Evolutionary conservation across 2,797 vertebrate genomes (phyloP), one percentile per base, ranked within the genome.

Genomic region (Betta splendens): DNA sequence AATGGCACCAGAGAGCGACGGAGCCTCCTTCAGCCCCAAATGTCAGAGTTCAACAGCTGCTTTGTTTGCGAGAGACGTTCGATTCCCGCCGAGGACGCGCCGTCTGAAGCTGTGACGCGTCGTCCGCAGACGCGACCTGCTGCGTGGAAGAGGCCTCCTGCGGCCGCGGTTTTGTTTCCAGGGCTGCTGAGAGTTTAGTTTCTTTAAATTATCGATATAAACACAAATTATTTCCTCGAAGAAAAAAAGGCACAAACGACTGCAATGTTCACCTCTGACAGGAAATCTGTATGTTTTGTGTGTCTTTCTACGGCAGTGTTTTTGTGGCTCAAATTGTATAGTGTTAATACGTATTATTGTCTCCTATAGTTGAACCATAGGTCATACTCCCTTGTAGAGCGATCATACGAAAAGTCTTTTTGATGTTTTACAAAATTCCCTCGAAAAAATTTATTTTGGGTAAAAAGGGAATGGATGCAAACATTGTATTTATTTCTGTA

Each of bases 301-400:
- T 95, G 95, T 99, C 96, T 95, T 97, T 96, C 92, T 94, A 94
- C 95, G 87, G 91, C 93, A 90, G 94, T 98, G 96, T 98, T 92
- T 86, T 94, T 95, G 96, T 98, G 96, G 92, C 93, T 95, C 95
- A 93, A 86, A 91, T 92, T 94, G 96, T 99, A 96, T 93, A 95
- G 96, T 98, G 96, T 98, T 96, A 93, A 93, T 95, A 94, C 93
- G 95, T 98, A 95, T 95, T 92, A 85, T 89, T 91, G 95, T 97
- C 93, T 92, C 85, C 87, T 91, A 89, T 96, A 92, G 91, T 93
- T 95, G 92, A 92, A 68, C 87, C 92, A 92, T 96, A 94, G 94
- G 77, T 92, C 92, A 92, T 94, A 93, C 91, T 93, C 91, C 92
- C 93, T 93, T 81, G 94, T 96, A 96, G 95, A 94, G 62, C 80